Evolutionary conservation across 2,888 invertebrate species (phyloP).

Genomic region (Lottia gigantea): DNA sequence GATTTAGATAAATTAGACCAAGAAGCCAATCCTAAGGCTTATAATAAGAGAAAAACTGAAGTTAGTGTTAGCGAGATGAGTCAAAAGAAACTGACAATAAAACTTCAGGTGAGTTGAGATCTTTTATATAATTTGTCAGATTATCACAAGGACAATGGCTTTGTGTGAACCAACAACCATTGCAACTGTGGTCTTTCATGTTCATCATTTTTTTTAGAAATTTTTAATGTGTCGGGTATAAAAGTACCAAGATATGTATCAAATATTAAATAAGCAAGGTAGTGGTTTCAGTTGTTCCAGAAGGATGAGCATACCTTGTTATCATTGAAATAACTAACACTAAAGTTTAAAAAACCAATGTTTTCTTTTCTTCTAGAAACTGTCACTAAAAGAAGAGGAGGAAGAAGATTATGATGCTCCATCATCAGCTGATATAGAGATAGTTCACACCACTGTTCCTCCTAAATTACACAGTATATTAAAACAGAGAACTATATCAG

Average conservation of each 20-base stretch:
- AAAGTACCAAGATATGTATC: too few species aligned
- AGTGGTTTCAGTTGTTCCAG: too few species aligned
- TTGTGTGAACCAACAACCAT: neutral
- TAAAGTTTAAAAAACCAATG: too few species aligned
- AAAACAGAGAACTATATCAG: slow-evolving; percentile 70
- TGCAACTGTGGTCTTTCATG: too few species aligned
- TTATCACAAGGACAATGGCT: too few species aligned
- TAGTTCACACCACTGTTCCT: slow-evolving; percentile 47
- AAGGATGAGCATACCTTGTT: too few species aligned
- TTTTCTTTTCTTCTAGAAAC: neutral
- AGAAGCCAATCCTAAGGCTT: slow-evolving; percentile 32
- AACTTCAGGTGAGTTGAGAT: slow-evolving; percentile 40
- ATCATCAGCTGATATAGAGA: slow-evolving; percentile 55
- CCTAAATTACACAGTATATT: slow-evolving; percentile 61
- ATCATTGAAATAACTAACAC: too few species aligned
- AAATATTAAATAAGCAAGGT: neutral
- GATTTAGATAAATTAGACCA: slow-evolving; percentile 47
- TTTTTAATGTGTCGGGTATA: too few species aligned
- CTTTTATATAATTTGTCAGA: too few species aligned
- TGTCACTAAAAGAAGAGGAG: slow-evolving; percentile 35
- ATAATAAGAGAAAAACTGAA: slow-evolving; percentile 20
- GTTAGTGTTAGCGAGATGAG: slow-evolving; percentile 55
- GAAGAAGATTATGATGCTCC: slow-evolving; percentile 39
- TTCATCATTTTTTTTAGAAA: too few species aligned
- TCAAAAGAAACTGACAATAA: slow-evolving; percentile 51